phyloP scores from a whole-genome alignment of 2,888 invertebrate genomes.

The Acheta domesticus region DNA sequence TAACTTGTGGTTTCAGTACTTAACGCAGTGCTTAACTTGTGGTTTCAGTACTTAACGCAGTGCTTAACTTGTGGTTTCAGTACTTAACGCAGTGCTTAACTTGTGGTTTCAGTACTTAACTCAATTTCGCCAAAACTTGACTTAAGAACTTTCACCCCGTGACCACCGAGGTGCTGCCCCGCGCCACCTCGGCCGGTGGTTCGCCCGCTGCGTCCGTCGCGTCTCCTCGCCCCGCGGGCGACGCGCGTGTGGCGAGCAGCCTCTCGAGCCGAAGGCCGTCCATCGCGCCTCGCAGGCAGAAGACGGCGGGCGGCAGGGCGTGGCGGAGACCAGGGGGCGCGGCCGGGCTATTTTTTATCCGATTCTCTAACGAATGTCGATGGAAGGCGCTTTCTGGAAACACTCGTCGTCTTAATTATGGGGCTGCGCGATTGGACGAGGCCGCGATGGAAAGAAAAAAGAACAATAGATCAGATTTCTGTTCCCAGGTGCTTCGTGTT shows the following conservation, averaged over 20 bases:
- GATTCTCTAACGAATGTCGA: background rate
- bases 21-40: too few species aligned
- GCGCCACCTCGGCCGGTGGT: too few species aligned
- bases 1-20: too few species aligned
- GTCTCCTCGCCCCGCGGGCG: background rate
- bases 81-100: too few species aligned
- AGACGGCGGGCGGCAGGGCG: background rate
- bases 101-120: too few species aligned
- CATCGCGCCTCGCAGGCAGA: background rate
- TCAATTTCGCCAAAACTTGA: too few species aligned
- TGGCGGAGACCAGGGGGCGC: background rate
- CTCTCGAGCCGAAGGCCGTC: background rate
- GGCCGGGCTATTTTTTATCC: conserved; percentile 1
- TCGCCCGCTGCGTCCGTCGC: background rate
- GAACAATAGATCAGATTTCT: background rate
- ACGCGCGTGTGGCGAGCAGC: background rate
- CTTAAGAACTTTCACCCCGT: too few species aligned
- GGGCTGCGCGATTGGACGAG: background rate
- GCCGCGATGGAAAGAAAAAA: background rate
- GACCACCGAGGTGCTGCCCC: too few species aligned
- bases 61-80: too few species aligned
- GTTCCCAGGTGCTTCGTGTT: too few species aligned
- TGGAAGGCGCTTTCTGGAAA: background rate
- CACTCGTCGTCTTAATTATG: conserved; percentile 8
- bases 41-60: too few species aligned